Evolutionary conservation across 2,113 vertebrate species (phyloP), one percentile per base, ranked within the genome.

Genomic region (Boleophthalmus pectinirostris): DNA sequence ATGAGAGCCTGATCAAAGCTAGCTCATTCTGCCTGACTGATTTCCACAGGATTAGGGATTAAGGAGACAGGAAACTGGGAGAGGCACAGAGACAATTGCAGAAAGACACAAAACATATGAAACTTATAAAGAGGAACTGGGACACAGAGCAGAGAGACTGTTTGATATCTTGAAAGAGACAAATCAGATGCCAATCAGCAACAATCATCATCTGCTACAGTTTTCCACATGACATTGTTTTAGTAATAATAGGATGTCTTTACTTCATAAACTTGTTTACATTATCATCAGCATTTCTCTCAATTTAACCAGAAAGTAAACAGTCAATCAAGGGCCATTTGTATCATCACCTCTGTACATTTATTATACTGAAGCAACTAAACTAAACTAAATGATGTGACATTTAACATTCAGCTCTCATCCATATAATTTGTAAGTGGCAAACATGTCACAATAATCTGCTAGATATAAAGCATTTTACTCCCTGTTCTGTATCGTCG

Each of bases 21-120:
- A 83, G 89, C 87, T 91, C 82, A 85, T 92, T 92, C 91, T 88
- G 91, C 91, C 88, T 91, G 93, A 93, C 88, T 86, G 92, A 91
- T 91, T 91, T 92, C 91, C 89, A 92, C 88, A 89, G 93, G 92
- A 94, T 94, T 94, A 94, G 72, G 90, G 92, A 93, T 94, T 93
- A 94, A 88, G 86, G 79, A 91, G 89, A 85, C 85, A 89, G 93
- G 91, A 93, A 87, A 85, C 91, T 89, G 85, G 80, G 85, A 91
- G 90, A 88, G 83, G 85, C 87, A 82, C 79, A 83, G 73, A 88
- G 86, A 87, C 85, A 87, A 86, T 88, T 79, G 82, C 74, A 77
- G 80, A 85, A 73, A 86, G 82, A 87, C 81, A 84, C 73, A 86
- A 84, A 72, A 51, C 57, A 71, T 84, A 72, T 54, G 66, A 78